These are phyloP conservation scores for Pterocles burchelli DNA, from an alignment of 2,113 vertebrate genomes.

Conservation along the genomic window DNA sequence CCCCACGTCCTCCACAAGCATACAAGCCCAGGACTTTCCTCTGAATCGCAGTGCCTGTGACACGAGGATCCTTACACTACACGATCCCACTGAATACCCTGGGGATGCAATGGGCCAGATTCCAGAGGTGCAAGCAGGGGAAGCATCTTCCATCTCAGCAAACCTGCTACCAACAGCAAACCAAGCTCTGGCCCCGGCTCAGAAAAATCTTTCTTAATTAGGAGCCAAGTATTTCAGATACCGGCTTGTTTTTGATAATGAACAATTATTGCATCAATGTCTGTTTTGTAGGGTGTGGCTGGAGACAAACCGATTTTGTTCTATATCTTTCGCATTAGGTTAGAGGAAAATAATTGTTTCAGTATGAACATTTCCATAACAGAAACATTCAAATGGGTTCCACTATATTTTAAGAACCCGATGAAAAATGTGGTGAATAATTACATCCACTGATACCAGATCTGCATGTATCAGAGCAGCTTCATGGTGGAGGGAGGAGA, in stretches of 20 bases:
- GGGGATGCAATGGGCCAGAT: not conserved
- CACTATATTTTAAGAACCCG: not conserved
- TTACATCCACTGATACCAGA: not conserved
- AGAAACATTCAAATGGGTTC: not conserved
- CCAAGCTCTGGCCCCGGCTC: not conserved
- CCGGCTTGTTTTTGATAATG: not conserved
- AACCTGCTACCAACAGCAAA: not conserved
- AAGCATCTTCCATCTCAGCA: not conserved
- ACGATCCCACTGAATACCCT: not conserved
- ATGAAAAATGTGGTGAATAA: not conserved
- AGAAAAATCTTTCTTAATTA: not conserved
- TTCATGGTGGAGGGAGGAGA: not conserved
- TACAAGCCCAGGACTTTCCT: not conserved
- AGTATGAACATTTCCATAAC: not conserved
- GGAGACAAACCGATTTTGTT: not conserved
- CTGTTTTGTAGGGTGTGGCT: not conserved
- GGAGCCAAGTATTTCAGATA: not conserved
- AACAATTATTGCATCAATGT: not conserved
- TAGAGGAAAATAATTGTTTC: constrained; percentile 1
- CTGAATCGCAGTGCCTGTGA: not conserved
- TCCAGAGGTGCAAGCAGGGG: not conserved
- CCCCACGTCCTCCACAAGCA: not conserved
- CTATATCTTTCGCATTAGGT: not conserved
- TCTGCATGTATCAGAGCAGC: not conserved
- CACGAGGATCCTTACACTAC: not conserved